phyloP scores from a whole-genome alignment of 2,797 vertebrate genomes.

The Tinamus major region DNA sequence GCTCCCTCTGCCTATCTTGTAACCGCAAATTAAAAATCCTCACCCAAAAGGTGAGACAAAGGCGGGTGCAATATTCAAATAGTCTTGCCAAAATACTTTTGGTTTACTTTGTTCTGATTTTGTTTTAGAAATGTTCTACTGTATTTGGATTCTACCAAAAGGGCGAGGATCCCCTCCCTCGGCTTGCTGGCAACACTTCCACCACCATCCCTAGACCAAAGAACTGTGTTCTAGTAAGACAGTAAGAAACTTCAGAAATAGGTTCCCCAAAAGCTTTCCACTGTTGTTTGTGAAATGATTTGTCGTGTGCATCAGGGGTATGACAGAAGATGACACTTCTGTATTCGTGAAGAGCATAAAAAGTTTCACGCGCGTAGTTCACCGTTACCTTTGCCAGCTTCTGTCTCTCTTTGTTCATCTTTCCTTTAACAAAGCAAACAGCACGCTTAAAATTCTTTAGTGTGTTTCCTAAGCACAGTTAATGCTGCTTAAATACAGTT shows the following conservation, averaged over 20 bases:
- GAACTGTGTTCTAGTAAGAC: background rate
- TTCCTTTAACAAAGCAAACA: background rate
- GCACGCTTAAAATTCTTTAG: background rate
- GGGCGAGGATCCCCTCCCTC: no score
- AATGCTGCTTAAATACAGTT: background rate
- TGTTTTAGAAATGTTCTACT: background rate
- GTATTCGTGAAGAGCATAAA: background rate
- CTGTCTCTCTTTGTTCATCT: background rate
- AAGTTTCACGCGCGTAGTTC: background rate
- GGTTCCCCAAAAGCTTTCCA: background rate
- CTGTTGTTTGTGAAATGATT: background rate
- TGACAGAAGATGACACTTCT: background rate
- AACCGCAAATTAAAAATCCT: background rate
- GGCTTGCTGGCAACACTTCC: no score
- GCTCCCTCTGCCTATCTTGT: background rate
- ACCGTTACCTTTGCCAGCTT: background rate
- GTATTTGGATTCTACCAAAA: background rate
- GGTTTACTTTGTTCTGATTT: no score
- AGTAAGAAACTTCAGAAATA: background rate
- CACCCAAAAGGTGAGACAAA: background rate
- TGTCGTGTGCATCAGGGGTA: background rate
- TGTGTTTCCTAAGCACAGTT: background rate
- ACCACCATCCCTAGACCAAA: no score
- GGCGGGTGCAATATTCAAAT: background rate
- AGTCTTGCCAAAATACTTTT: background rate